Percentiles rank a stretch among this genome's conserved stretches.
Evolutionary conservation across 2,888 invertebrate genomes (phyloP).

Genomic region (Cephalotes varians): DNA sequence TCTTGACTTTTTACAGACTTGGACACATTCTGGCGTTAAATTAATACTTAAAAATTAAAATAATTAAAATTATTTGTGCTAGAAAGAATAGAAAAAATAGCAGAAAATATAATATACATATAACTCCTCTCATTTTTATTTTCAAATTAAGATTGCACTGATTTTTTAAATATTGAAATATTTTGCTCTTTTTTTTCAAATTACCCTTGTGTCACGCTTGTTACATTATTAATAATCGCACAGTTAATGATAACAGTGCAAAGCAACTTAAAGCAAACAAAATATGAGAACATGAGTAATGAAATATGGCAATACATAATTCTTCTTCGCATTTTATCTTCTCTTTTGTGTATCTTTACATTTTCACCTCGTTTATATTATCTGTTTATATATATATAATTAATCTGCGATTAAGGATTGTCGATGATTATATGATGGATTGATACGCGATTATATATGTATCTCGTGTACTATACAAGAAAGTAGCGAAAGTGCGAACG

Average conservation of each 20-base stretch:
- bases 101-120: neutral
- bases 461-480: neutral
- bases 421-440: constrained; percentile 27
- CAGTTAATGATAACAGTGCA: constrained; percentile 57
- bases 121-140: neutral
- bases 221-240: constrained; percentile 20
- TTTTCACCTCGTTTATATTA: constrained; percentile 25
- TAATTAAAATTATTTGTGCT: neutral
- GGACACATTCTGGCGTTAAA: neutral
- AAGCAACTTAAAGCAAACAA: constrained; percentile 68
- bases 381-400: constrained; percentile 19
- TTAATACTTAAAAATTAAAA: neutral
- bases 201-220: constrained; percentile 37
- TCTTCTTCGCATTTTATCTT: constrained; percentile 49
- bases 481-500: neutral
- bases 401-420: constrained; percentile 28
- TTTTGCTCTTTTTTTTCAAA: neutral
- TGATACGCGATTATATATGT: neutral
- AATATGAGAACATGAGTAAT: constrained; percentile 66
- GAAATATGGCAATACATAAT: constrained; percentile 65
- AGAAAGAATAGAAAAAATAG: neutral
- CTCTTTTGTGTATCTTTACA: constrained; percentile 12
- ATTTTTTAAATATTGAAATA: neutral
- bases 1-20: no score
- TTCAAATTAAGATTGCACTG: neutral